Conservation (phyloP, 2,113 vertebrate species). For the Erythrocercus mccallii region DNA sequence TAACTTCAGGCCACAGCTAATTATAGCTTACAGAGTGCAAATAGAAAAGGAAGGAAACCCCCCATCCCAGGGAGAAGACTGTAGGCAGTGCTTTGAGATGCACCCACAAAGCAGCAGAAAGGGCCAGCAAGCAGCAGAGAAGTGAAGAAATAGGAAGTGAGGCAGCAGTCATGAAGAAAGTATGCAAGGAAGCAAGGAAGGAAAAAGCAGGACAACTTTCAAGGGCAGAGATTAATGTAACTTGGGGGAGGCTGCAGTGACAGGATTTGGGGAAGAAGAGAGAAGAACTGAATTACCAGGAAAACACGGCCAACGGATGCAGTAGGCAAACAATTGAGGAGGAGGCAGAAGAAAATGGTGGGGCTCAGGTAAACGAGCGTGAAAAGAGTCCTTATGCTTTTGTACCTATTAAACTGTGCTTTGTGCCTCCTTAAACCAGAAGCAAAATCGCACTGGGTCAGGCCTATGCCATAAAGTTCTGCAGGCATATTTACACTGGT, state of each 20-base stretch:
- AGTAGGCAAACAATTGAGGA: background rate
- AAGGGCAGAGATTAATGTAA: slow-evolving; percentile 18
- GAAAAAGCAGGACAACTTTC: slow-evolving; percentile 20
- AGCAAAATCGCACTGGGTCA: background rate
- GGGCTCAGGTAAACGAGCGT: background rate
- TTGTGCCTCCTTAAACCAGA: background rate
- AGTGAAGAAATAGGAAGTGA: slow-evolving; percentile 53
- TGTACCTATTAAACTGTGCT: background rate
- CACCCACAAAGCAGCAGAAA: background rate
- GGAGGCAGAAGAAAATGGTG: background rate
- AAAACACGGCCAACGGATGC: background rate
- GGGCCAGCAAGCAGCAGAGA: background rate
- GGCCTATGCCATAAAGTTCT: background rate
- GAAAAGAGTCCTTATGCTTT: background rate
- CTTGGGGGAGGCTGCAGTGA: background rate
- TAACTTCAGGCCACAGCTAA: background rate
- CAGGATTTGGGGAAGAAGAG: background rate
- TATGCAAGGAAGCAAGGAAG: slow-evolving; percentile 2
- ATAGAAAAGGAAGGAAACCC: background rate
- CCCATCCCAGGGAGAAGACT: background rate
- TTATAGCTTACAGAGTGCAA: background rate
- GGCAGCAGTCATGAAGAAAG: slow-evolving; percentile 24
- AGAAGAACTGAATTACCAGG: rapidly evolving
- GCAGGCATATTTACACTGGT: background rate
- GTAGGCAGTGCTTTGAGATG: background rate